Conservation (phyloP, 2,113 vertebrate genomes). For the Takifugu flavidus region DNA sequence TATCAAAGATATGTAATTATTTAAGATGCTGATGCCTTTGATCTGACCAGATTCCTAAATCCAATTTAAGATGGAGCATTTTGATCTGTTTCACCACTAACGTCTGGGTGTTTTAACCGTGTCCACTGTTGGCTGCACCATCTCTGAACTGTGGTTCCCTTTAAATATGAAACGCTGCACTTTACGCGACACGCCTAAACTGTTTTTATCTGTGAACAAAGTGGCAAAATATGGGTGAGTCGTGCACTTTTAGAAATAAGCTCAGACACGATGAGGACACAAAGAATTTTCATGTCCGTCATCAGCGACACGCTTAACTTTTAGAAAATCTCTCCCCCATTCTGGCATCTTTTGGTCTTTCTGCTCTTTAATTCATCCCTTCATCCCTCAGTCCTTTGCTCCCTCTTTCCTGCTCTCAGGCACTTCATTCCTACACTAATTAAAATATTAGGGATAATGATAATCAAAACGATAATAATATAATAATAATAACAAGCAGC, state of each 20-base stretch:
- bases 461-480: slow-evolving; percentile 67
- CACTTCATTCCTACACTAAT: slow-evolving; percentile 67
- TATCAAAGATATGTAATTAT: no score
- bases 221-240: no score
- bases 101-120: no score
- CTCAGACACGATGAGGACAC: background rate
- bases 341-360: slow-evolving; percentile 12
- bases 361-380: slow-evolving; percentile 10
- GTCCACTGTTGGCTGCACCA: no score
- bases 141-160: no score
- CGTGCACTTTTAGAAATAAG: slow-evolving; percentile 1
- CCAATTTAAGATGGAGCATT: background rate
- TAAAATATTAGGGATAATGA: slow-evolving; percentile 74
- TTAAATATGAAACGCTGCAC: no score
- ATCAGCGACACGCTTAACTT: slow-evolving; percentile 1
- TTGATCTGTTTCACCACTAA: no score
- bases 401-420: slow-evolving; percentile 43
- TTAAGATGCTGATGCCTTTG: no score
- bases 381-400: slow-evolving; percentile 15
- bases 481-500: slow-evolving; percentile 72
- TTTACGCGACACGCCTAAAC: no score
- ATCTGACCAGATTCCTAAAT: no score
- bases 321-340: slow-evolving; percentile 7
- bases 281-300: slow-evolving; percentile 3
- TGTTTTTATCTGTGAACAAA: no score